Base-by-base conservation (phyloP, 2,888 invertebrate species). In the Calameuta pallipes region DNA sequence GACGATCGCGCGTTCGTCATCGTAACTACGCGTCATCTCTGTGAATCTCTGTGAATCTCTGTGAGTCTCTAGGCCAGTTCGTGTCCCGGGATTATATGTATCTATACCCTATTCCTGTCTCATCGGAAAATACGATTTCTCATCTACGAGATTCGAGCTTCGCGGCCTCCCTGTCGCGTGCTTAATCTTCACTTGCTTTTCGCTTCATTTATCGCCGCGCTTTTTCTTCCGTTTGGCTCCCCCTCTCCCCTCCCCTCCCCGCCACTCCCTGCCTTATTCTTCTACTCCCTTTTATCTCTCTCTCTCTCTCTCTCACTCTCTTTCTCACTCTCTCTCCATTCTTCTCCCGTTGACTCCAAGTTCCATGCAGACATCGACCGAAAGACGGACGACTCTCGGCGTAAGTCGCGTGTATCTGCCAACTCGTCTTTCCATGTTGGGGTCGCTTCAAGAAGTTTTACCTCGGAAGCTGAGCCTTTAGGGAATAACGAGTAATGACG, bases 61-160 rank as follows among this genome's bases (percentile, higher is more conserved):
- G 2, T 41, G 15, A 41, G 15, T 41, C 41, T 41, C 41, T 41
- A 41, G 41, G 15, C 15, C 41, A 41, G 15, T 41, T 15, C 15
- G 0, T 41, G 15, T 41, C 15, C 15, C 41, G 6, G 1, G 15
- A 4, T 41, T 15, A 41, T 41, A 41, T 36, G 3, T 15, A 41
- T 41, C 15, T 41, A 41, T 41, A 41, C 15, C 6, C 41, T 30
- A 13, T 3, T 70, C 76, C 37, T 78, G 80, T 79, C 79, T 75
- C 78, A 75, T 77, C 74, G 69, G 76, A 77, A 80, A 80, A 80
- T 81, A 78, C 79, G 79, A 82, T 82, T 81, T 82, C 80, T 82
- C 80, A 80, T 78, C 79, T 74, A 80, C 81, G 79, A 76, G 80
- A 79, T 79, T 70, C 69, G 78, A 76, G 79, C 77, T 79, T 74